Conservation (phyloP, 2,888 invertebrate genomes). For the Callyntrura sp. region DNA sequence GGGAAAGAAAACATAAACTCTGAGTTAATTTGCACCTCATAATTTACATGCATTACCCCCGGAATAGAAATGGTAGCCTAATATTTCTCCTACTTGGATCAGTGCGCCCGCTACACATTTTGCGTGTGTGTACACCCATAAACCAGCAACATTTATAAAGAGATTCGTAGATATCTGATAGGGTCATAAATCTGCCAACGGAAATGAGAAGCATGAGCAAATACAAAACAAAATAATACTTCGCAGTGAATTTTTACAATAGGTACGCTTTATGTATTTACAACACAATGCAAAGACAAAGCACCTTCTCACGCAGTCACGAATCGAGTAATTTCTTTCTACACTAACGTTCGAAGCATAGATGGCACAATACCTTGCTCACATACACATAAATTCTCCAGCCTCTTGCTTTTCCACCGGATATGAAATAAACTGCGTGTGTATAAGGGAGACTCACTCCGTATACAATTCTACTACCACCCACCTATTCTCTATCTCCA, state of each 20-base stretch:
- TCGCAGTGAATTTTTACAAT: no score
- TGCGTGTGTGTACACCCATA: no score
- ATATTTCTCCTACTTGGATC: neutral
- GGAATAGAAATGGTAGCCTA: conserved; percentile 24
- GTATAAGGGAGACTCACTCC: conserved; percentile 19
- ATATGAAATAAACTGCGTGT: conserved; percentile 6
- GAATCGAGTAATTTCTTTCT: no score
- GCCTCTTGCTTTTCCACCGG: neutral
- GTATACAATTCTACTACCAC: neutral
- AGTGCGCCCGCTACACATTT: no score
- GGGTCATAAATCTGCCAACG: neutral
- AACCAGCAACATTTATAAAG: no score
- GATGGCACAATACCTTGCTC: no score
- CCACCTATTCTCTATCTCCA: conserved; percentile 15
- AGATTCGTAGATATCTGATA: no score
- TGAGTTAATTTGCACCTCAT: conserved; percentile 67
- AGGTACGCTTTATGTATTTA: neutral
- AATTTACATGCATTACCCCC: conserved; percentile 67
- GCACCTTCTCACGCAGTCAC: no score
- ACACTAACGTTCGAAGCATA: no score
- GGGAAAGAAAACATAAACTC: neutral
- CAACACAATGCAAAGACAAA: no score
- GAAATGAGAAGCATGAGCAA: no score
- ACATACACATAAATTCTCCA: neutral
- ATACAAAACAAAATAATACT: no score